Evolutionary conservation across 2,113 vertebrate genomes (phyloP), one percentile per base, ranked within the genome.

Genomic region (Cyprinodon brontotheroides): DNA sequence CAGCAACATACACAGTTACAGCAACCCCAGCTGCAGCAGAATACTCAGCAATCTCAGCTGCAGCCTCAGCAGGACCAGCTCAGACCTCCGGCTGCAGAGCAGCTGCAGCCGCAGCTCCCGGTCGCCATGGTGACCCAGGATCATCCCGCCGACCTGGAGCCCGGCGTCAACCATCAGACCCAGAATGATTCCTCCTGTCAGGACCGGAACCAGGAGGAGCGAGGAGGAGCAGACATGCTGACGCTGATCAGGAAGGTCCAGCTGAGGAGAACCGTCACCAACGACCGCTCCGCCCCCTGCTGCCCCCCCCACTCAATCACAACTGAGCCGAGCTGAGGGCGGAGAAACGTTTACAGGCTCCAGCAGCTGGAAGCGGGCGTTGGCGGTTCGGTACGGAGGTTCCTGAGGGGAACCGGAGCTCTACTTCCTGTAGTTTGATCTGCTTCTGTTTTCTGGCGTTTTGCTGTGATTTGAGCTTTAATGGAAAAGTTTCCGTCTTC

Each of bases 251-350:
- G 89, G 20, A 82, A 82, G 4, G 93, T 95, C 0, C 92, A 79
- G 72, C 93, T 95, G 13, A 87, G 89, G 70, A 78, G 90, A 85
- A 95, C 94, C 15, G 10, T 92, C 6, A 95, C 94, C 80, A 88
- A 95, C 14, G 95, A 95, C 61, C 94, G 95, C 83, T 95, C 95
- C 1, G 95, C 93, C 53, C 95, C 8, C 45, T 91, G 37, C 87
- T 95, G 74, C 89, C 92, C 1, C 11, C 86, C 43, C 86, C 91
- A 0, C 13, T 85, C 80, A 87, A 84, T 85, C 91, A 92, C 86
- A 86, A 93, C 37, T 95, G 78, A 91, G 39, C 50, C 39, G 11
- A n/a, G 14, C 4, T 8, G 3, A 37, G 12, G 14, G 61, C 4
- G 7, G 22, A 11, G 10, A 1, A 7, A 2, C 37, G 60, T 61